Conservation (phyloP, 2,797 vertebrate species). For the Masticophis lateralis region DNA sequence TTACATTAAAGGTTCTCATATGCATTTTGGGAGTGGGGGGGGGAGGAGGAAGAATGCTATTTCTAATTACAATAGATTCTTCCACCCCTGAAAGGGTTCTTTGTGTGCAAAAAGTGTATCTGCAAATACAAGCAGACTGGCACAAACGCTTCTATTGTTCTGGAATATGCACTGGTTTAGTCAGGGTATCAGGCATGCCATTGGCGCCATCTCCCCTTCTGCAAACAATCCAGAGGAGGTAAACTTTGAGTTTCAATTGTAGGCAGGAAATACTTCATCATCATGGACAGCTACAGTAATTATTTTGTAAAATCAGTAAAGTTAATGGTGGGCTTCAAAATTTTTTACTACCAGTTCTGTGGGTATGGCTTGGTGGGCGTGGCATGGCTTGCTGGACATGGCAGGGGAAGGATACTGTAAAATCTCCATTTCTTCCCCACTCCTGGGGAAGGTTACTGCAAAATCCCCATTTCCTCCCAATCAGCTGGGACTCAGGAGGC, state of each 20-base stretch:
- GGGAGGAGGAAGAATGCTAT: neutral
- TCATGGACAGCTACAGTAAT: neutral
- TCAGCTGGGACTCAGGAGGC: too few relatives aligned
- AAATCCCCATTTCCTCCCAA: too few relatives aligned
- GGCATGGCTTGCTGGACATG: too few relatives aligned
- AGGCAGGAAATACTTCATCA: neutral
- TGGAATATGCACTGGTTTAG: constrained; percentile 3
- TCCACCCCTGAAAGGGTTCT: neutral
- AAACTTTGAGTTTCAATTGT: neutral
- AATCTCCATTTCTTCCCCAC: too few relatives aligned
- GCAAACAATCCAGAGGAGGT: neutral
- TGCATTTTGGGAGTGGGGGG: neutral
- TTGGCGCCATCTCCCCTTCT: neutral
- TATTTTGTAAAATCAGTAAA: neutral
- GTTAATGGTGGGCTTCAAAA: too few relatives aligned
- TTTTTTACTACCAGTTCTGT: too few relatives aligned
- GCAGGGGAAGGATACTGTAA: too few relatives aligned
- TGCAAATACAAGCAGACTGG: neutral
- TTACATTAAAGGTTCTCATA: neutral
- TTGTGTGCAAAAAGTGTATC: neutral
- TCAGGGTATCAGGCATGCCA: neutral
- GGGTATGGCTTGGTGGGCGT: too few relatives aligned
- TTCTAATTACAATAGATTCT: constrained; percentile 1
- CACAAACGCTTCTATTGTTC: neutral
- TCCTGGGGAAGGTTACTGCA: too few relatives aligned